A percentile compares a stretch with the other conserved stretches of the same genome.
These are phyloP conservation scores for Rhabditoides inermis DNA, from an alignment of 2,888 invertebrate genomes.

Conservation along the genomic window DNA sequence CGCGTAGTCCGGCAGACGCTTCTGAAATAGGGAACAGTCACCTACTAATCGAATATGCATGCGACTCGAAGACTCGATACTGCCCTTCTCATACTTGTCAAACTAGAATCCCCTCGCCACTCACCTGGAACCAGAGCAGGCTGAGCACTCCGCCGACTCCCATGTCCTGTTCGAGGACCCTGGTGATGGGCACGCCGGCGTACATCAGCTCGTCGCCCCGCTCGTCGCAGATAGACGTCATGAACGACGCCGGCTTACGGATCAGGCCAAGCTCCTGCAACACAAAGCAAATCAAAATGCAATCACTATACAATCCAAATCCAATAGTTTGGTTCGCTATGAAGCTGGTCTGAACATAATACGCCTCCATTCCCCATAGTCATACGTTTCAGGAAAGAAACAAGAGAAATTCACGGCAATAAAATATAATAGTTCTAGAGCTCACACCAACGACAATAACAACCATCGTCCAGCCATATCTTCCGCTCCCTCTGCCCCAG, in stretches of 20 bases:
- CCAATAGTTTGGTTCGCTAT: no score
- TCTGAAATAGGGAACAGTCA: slow-evolving; percentile 15
- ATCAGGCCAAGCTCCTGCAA: slow-evolving; percentile 84
- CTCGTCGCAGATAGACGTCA: slow-evolving; percentile 99
- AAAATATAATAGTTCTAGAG: no score
- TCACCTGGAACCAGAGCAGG: slow-evolving; percentile 92
- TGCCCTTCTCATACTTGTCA: background rate
- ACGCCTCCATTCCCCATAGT: no score
- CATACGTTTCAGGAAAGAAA: no score
- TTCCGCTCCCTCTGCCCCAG: no score
- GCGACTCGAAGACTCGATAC: background rate
- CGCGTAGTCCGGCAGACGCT: slow-evolving; percentile 73
- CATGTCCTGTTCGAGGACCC: slow-evolving; percentile 79
- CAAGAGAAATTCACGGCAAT: no score
- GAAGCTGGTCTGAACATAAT: no score
- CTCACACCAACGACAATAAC: no score
- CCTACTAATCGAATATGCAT: no score
- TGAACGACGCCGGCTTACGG: slow-evolving; percentile 95
- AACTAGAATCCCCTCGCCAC: slow-evolving; percentile 38
- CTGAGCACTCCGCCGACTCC: slow-evolving; percentile 97
- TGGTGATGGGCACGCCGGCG: slow-evolving; percentile 75
- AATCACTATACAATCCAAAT: no score
- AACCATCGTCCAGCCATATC: no score
- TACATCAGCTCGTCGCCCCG: slow-evolving; percentile 67
- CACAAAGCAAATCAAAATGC: no score